Evolutionary conservation across 2,797 vertebrate genomes (phyloP).

Genomic region (Lagothrix lagotricha): DNA sequence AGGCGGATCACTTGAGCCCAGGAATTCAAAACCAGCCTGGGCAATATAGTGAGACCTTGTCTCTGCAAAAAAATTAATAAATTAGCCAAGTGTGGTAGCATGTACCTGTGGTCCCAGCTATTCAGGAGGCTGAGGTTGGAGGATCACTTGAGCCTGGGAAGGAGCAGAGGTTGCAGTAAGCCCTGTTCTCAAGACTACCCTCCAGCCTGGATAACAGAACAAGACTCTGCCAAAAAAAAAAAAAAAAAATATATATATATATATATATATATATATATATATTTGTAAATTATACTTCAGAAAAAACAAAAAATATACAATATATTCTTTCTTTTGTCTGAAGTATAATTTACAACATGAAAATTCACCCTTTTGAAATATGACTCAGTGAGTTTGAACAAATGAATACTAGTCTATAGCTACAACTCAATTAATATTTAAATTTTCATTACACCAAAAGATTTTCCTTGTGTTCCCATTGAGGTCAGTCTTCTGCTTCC

Average conservation of each 20-base stretch:
- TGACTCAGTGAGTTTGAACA: not conserved
- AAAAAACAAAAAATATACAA: not conserved
- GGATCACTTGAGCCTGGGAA: not conserved
- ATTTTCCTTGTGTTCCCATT: not conserved
- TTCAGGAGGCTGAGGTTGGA: not conserved
- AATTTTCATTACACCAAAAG: not conserved
- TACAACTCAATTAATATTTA: not conserved
- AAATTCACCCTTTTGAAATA: not conserved
- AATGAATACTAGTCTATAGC: fast-evolving
- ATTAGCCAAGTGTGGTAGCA: not conserved
- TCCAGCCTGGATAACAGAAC: not conserved
- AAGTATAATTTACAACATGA: not conserved
- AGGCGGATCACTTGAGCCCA: not conserved
- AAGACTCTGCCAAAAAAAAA: not conserved
- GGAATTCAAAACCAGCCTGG: not conserved
- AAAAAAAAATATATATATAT: too few species aligned
- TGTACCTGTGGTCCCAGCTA: not conserved
- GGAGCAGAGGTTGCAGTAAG: not conserved
- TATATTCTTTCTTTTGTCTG: not conserved
- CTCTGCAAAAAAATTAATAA: not conserved
- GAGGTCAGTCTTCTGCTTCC: not conserved
- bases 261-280: too few species aligned
- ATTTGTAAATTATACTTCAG: not conserved
- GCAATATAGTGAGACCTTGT: not conserved
- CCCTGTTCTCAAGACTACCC: not conserved